These are phyloP conservation scores for Tetramorium alpestre DNA, from an alignment of 1,140 invertebrate genomes.

Conservation along the genomic window DNA sequence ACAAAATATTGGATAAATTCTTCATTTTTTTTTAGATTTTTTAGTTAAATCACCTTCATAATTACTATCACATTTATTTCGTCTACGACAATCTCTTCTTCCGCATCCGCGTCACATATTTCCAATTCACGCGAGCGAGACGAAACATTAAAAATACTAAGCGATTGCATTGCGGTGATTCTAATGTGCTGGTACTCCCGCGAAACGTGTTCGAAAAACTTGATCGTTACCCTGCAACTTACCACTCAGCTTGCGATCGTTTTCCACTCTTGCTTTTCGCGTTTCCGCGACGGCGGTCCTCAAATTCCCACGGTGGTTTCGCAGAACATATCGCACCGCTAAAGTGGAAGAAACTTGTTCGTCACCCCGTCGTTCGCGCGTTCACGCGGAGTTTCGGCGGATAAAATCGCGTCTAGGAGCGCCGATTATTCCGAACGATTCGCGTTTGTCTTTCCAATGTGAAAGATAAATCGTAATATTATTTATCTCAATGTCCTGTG, in stretches of 20 bases:
- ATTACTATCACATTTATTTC: too few relatives aligned
- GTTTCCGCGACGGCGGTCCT: slow-evolving; percentile 17
- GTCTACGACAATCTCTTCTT: too few relatives aligned
- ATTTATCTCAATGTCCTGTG: too few relatives aligned
- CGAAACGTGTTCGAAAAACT: slow-evolving; percentile 47
- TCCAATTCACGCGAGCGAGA: background rate
- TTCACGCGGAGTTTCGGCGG: background rate
- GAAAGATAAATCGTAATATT: too few relatives aligned
- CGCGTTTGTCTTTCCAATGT: background rate
- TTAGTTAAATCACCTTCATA: too few relatives aligned
- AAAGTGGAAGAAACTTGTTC: slow-evolving; percentile 51
- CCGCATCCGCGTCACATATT: background rate
- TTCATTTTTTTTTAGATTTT: too few relatives aligned
- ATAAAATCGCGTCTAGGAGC: background rate
- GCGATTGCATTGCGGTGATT: background rate
- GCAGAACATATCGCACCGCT: slow-evolving; percentile 46
- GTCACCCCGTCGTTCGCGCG: background rate
- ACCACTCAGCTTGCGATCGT: slow-evolving; percentile 59
- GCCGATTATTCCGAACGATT: background rate
- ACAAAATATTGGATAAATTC: too few relatives aligned
- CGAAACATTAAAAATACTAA: slow-evolving; percentile 27
- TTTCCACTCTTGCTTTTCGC: background rate
- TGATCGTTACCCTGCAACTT: slow-evolving; percentile 45
- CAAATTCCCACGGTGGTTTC: slow-evolving; percentile 59
- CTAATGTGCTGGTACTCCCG: background rate